These are phyloP conservation scores for Lanius collurio DNA, from an alignment of 2,113 vertebrate genomes.

Conservation along the genomic window DNA sequence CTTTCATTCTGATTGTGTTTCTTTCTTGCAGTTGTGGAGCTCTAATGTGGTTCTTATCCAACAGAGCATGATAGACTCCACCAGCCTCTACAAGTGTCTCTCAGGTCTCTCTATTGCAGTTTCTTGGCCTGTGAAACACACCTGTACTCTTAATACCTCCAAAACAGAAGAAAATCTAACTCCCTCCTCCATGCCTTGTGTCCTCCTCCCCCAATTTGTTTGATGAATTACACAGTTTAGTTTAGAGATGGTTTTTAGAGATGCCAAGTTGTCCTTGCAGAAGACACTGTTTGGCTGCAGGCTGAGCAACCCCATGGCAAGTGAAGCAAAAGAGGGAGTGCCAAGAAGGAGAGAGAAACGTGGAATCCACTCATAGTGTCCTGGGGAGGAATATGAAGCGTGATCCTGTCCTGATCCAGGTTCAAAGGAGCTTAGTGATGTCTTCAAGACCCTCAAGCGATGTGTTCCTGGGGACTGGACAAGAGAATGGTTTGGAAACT, in stretches of 20 bases:
- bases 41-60: constrained; percentile 40
- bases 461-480: background rate
- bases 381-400: fast-evolving
- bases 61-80: background rate
- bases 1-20: background rate
- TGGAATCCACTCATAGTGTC: background rate
- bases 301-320: background rate
- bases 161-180: background rate
- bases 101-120: background rate
- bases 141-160: background rate
- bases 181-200: background rate
- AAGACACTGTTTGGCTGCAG: background rate
- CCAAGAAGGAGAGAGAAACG: background rate
- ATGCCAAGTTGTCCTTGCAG: background rate
- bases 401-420: background rate
- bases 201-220: background rate
- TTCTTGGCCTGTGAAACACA: background rate
- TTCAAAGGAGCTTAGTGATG: background rate
- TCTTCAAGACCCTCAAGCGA: background rate
- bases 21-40: background rate
- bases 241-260: background rate
- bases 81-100: background rate
- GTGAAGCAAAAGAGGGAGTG: background rate
- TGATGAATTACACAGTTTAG: background rate
- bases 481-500: background rate